Base-by-base conservation (phyloP, 2,888 invertebrate genomes). In the Endomychus coccineus region DNA sequence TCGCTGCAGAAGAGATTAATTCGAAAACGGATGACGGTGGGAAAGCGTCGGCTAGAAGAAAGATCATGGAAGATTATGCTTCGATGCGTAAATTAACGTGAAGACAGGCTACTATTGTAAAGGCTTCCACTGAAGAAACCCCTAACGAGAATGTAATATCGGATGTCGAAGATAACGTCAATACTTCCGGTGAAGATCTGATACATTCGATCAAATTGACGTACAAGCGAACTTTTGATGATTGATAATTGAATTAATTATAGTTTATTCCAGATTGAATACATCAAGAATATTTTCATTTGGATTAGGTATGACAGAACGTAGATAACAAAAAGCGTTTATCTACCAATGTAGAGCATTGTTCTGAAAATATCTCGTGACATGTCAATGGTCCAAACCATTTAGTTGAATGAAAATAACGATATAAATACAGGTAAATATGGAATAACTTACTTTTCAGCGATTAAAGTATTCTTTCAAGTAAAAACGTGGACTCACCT, bases 191-290 rank as follows among this genome's bases (percentile, higher is more conserved):
- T 6, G 21, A 4, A 9, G 66, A 67, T 12, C 55, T 64, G 1
- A 64, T 71, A 0, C 71, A 73, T 45, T 64, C 71, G 10, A 68
- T 73, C 45, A 59, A 59, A 21, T 49, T 73, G 13, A 50, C 73
- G 12, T 69, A 70, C 43, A 72, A 69, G 41, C 51, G 59, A 2
- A 65, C 68, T 15, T 72, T 70, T 55, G 64, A 71, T 55, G 73
- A 73, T 72, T 56, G 40, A 30, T 23, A 16, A 25, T 27, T 27
- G 28, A 12, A 6, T 14, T 24, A 10, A 7, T 24, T 24, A 10
- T 24, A 4, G 10, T 24, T 10, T 7, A 4, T 4, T 5, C 10
- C 5, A 4, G 11, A 5, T 10, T 24, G 7, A 10, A 24, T 5
- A 7, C 7, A 24, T 24, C n/a, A n/a, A n/a, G n/a, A n/a, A n/a